Percentiles rank a stretch among this genome's conserved stretches.
These are phyloP conservation scores for Paguma larvata DNA, from an alignment of 2,797 vertebrate species.

Conservation along the genomic window DNA sequence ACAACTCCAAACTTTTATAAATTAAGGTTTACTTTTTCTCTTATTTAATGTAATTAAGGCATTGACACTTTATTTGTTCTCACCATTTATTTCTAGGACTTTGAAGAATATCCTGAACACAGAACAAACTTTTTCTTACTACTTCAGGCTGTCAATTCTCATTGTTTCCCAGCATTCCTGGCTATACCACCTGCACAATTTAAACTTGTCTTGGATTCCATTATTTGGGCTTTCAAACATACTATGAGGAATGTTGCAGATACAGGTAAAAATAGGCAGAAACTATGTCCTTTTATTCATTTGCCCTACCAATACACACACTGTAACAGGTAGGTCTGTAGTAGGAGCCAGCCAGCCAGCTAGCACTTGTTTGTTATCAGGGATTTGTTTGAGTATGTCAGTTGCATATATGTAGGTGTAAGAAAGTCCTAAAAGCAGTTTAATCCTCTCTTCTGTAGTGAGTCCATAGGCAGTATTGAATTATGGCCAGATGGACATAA, in stretches of 20 bases:
- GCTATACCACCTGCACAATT: conserved; percentile 99
- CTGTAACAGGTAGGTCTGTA: not conserved
- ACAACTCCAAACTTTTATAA: not conserved
- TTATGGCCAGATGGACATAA: not conserved
- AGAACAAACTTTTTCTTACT: conserved; percentile 99
- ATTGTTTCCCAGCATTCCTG: conserved; percentile 99
- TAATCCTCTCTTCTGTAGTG: not conserved
- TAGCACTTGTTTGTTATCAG: not conserved
- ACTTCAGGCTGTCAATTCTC: conserved; percentile 98
- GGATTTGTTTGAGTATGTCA: not conserved
- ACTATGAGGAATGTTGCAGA: conserved; percentile 99
- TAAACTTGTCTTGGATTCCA: conserved; percentile 99
- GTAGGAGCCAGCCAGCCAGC: not conserved
- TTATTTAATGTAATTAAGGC: not conserved
- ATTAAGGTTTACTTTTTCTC: not conserved
- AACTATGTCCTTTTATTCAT: not conserved
- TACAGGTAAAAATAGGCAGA: conserved; percentile 91
- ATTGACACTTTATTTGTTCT: conserved; percentile 30
- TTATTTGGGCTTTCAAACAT: conserved; percentile 99
- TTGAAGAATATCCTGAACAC: conserved; percentile 99
- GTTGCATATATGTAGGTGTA: not conserved
- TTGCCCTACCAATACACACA: not conserved
- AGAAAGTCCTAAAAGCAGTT: not conserved
- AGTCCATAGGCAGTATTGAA: not conserved
- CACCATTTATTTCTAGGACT: conserved; percentile 91